Evolutionary conservation across 2,113 vertebrate species (phyloP).

Genomic region (Alces alces): DNA sequence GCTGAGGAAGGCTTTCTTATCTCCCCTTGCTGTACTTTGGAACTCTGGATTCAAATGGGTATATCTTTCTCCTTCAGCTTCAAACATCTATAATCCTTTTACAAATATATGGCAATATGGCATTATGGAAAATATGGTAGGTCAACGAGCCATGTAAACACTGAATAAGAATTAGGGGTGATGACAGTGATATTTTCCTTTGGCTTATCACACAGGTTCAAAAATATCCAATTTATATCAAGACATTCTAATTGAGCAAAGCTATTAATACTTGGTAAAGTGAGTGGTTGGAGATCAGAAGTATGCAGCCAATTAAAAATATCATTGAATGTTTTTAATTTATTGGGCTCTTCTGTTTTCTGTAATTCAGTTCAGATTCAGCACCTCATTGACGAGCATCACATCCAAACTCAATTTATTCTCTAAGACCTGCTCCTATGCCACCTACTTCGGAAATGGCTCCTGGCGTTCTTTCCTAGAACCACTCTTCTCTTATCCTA

Average conservation of each 20-base stretch:
- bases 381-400: background rate
- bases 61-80: background rate
- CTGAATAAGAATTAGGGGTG: conserved; percentile 4
- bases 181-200: background rate
- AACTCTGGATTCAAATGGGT: background rate
- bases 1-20: background rate
- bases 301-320: background rate
- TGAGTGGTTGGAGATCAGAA: background rate
- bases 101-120: background rate
- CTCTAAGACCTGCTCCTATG: background rate
- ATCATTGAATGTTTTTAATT: background rate
- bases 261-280: background rate
- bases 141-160: background rate
- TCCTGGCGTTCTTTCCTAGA: background rate
- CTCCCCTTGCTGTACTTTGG: background rate
- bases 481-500: background rate
- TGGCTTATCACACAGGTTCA: background rate
- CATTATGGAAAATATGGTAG: background rate
- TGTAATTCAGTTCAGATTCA: background rate
- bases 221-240: background rate
- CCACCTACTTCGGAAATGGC: background rate
- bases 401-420: background rate
- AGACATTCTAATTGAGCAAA: background rate
- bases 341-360: background rate
- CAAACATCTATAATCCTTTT: background rate